Conservation (phyloP, 2,888 invertebrate genomes). For the Euspilapteryx auroguttella region DNA sequence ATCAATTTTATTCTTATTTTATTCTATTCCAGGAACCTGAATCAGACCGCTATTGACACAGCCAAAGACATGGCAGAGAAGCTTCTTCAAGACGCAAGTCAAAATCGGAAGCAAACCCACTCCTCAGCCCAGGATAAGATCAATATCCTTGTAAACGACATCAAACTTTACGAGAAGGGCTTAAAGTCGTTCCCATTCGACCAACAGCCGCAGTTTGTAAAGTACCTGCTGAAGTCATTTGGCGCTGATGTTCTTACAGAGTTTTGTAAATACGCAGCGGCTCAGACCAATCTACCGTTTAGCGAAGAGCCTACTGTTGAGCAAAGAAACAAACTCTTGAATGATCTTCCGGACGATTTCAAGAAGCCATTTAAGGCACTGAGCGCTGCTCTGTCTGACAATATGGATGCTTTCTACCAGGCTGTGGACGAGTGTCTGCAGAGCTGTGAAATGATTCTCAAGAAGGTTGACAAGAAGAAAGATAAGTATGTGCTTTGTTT, state of each 20-base stretch:
- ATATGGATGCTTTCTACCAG: conserved; percentile 77
- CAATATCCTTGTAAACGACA: conserved; percentile 72
- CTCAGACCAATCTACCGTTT: conserved; percentile 68
- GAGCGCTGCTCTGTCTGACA: conserved; percentile 69
- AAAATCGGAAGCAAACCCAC: conserved; percentile 74
- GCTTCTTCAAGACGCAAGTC: conserved; percentile 70
- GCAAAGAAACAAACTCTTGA: conserved; percentile 70
- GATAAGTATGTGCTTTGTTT: conserved; percentile 66
- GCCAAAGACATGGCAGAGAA: conserved; percentile 78
- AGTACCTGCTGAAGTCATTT: conserved; percentile 82
- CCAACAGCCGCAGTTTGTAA: conserved; percentile 70
- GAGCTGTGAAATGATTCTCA: conserved; percentile 77
- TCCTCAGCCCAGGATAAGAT: conserved; percentile 82
- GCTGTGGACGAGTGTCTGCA: conserved; percentile 73
- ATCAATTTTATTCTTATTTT: conserved; percentile 4
- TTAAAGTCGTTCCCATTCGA: conserved; percentile 64
- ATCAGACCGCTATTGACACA: conserved; percentile 65
- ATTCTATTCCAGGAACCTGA: conserved; percentile 55
- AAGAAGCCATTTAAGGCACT: conserved; percentile 67
- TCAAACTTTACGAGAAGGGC: conserved; percentile 81
- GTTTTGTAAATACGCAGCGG: conserved; percentile 76
- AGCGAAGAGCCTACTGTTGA: conserved; percentile 65
- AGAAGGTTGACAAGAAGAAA: conserved; percentile 89
- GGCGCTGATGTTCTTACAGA: conserved; percentile 82
- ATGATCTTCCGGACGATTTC: conserved; percentile 69